These are phyloP conservation scores for Ceramica pisi DNA, from an alignment of 2,888 invertebrate species.

Conservation along the genomic window DNA sequence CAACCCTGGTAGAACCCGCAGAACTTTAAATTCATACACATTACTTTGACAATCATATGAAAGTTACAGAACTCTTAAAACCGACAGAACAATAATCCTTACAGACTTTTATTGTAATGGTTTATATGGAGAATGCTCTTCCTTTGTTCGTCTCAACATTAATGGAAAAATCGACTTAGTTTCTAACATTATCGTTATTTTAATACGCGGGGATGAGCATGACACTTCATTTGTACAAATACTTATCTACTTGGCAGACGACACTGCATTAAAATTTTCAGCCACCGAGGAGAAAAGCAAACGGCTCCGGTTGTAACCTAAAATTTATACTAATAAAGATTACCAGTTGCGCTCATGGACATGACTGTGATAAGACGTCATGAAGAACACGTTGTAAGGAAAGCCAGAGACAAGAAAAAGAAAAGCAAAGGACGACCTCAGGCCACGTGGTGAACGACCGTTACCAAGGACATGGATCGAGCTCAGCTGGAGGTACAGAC, in stretches of 20 bases:
- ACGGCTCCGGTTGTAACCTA: too few relatives aligned
- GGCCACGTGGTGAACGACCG: too few relatives aligned
- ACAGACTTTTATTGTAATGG: constrained; percentile 32
- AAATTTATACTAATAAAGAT: too few relatives aligned
- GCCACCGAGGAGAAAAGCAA: neutral
- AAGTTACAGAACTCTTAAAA: constrained; percentile 2
- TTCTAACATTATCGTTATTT: neutral
- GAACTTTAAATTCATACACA: neutral
- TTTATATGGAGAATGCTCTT: constrained; percentile 7
- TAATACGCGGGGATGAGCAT: neutral
- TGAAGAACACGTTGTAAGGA: too few relatives aligned
- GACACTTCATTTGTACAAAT: constrained; percentile 8
- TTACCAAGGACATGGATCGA: too few relatives aligned
- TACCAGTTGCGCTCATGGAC: too few relatives aligned
- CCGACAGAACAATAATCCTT: constrained; percentile 1
- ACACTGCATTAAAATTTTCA: neutral
- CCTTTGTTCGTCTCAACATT: constrained; percentile 18
- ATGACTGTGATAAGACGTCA: too few relatives aligned
- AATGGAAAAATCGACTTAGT: constrained; percentile 20
- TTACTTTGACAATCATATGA: constrained; percentile 18
- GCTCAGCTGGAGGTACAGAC: too few relatives aligned
- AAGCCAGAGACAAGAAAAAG: too few relatives aligned
- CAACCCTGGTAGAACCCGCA: too few relatives aligned
- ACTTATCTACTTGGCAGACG: neutral
- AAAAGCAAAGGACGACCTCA: too few relatives aligned